Base-by-base conservation (phyloP, 2,113 vertebrate species). In the Vombatus ursinus region DNA sequence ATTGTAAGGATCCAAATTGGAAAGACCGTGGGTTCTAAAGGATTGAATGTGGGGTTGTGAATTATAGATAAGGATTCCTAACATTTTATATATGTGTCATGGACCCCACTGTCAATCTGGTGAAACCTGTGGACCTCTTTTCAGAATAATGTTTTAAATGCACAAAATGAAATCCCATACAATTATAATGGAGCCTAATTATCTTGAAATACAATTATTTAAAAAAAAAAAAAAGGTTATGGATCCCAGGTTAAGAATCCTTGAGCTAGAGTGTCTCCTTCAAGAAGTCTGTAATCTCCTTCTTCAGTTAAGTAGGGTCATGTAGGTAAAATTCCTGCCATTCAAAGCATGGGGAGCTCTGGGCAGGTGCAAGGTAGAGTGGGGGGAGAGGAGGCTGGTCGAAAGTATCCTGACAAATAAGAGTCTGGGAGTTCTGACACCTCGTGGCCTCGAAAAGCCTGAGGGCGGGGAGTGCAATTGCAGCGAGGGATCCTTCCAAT, bases 301-400 rank as follows among this genome's bases (percentile, higher is more conserved):
- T 31, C 26, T 28, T 19, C 12, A 77, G 61, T n/a, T 37, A 31
- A 68, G 10, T 77, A 77, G 10, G 31, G 61, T 77, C 14, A 31
- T 28, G 26, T 8, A 57, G 8, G 10, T 12, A 14, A 49, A 49
- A 49, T 49, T 44, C 57, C 19, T 44, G 14, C 7, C n/a, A 22
- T 44, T 22, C 37, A 22, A 84, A 84, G 19, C 5, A 8, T 44
- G 3, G 31, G 4, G 7, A 84, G 19, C 68, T 23, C 6, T 22
- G 19, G 68, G 14, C 5, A 84, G 68, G 37, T 44, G n/a, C 31
- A 77, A 44, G n/a, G n/a, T 23, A 84, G 68, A 84, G n/a, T 2
- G 9, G 37, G 16, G 22, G 6, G 1, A 44, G 0, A 23, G 19
- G 19, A 44, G 7, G n/a, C 0, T 1, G 6, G 37, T 84, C n/a